Conservation (phyloP, 2,113 vertebrate species). For the Crotalus helleri region DNA sequence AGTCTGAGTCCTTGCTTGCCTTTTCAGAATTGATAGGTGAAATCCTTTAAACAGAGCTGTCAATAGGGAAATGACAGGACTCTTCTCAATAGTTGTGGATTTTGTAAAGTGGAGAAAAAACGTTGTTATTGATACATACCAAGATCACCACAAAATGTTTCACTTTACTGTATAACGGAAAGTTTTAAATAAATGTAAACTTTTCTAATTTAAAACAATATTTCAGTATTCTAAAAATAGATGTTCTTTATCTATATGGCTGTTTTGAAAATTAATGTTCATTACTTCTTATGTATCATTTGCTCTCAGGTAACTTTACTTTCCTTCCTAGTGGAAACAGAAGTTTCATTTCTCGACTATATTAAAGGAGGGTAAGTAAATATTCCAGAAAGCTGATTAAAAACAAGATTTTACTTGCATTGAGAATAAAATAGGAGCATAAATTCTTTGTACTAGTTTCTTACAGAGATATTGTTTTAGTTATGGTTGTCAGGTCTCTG, state of each 20-base stretch:
- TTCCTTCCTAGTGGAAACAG: conserved; percentile 95
- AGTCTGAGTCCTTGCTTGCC: not conserved
- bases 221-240: conserved; percentile 34
- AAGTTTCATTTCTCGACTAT: conserved; percentile 98
- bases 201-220: conserved; percentile 27
- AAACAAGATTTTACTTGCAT: not conserved
- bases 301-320: conserved; percentile 90
- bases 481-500: not conserved
- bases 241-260: conserved; percentile 29
- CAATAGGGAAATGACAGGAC: not conserved
- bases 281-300: conserved; percentile 59
- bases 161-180: conserved; percentile 32
- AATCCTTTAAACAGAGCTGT: too few species aligned
- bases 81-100: not conserved
- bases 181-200: not conserved
- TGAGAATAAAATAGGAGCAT: not conserved
- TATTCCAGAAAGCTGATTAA: conserved; percentile 40
- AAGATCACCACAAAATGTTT: not conserved
- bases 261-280: conserved; percentile 41
- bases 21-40: not conserved
- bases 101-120: not conserved
- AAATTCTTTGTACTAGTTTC: not conserved
- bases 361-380: conserved; percentile 97
- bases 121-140: not conserved
- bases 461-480: not conserved